Conservation (phyloP, 2,888 invertebrate species). For the Machimus rusticus region DNA sequence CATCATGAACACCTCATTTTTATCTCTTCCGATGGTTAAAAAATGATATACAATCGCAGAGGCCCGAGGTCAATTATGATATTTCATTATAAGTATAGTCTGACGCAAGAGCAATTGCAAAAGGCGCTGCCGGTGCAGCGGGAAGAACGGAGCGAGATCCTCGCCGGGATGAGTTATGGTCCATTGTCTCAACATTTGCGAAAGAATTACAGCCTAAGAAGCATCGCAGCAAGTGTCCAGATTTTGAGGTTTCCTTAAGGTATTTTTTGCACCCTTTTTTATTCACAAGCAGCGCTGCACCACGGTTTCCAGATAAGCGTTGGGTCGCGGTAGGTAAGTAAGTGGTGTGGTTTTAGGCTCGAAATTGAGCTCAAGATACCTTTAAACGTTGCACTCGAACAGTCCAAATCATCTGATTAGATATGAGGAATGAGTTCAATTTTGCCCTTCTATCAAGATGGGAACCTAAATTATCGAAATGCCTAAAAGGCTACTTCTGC, state of each 20-base stretch:
- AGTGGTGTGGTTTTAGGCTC: neutral
- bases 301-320: neutral
- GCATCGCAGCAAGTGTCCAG: slow-evolving; percentile 32
- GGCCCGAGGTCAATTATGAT: slow-evolving; percentile 63
- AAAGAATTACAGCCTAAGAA: slow-evolving; percentile 10
- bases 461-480: neutral
- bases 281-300: neutral
- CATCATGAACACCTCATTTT: slow-evolving; percentile 40
- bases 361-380: slow-evolving; percentile 22
- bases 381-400: slow-evolving; percentile 15
- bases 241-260: neutral
- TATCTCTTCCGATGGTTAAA: slow-evolving; percentile 45
- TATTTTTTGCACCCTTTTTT: neutral
- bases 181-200: slow-evolving; percentile 43
- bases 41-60: slow-evolving; percentile 51
- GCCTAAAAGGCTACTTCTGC: slow-evolving; percentile 36
- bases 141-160: slow-evolving; percentile 33
- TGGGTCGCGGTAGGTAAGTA: neutral
- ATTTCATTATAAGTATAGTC: slow-evolving; percentile 61
- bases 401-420: slow-evolving; percentile 43
- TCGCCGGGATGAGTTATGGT: slow-evolving; percentile 44
- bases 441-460: slow-evolving; percentile 41
- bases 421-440: slow-evolving; percentile 41
- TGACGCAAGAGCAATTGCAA: slow-evolving; percentile 48
- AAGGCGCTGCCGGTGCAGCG: slow-evolving; percentile 44